These are phyloP conservation scores for Podotricha telesiphe DNA, from an alignment of 2,888 invertebrate species.

Conservation along the genomic window DNA sequence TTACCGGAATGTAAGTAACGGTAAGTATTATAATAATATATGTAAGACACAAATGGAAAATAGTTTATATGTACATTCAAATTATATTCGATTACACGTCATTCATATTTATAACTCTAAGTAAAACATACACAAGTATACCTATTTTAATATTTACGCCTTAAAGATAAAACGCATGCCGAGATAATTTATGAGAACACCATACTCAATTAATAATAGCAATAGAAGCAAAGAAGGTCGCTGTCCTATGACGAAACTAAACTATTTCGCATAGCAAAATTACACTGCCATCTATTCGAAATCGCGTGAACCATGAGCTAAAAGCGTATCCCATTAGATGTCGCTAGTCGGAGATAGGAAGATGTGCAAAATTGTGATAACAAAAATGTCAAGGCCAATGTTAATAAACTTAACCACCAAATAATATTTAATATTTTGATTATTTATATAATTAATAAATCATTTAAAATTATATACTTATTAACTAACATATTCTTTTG, in stretches of 20 bases:
- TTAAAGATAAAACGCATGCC: not conserved
- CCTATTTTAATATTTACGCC: not conserved
- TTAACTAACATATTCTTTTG: not conserved
- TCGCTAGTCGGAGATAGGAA: slow-evolving; percentile 52
- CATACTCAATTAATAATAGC: slow-evolving; percentile 30
- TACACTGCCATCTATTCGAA: slow-evolving; percentile 62
- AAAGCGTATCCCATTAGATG: slow-evolving; percentile 51
- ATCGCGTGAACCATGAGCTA: slow-evolving; percentile 25
- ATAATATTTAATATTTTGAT: slow-evolving; percentile 2
- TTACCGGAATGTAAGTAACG: too few relatives aligned
- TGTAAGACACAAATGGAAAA: too few relatives aligned
- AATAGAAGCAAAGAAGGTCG: slow-evolving; percentile 50
- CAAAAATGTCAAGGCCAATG: slow-evolving; percentile 79
- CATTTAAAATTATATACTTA: not conserved
- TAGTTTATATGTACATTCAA: not conserved
- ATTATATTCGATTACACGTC: not conserved
- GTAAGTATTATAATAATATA: too few relatives aligned
- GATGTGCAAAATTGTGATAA: slow-evolving; percentile 72
- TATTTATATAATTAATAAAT: not conserved
- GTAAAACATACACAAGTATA: not conserved
- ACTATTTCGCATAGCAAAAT: slow-evolving; percentile 49
- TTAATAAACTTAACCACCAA: slow-evolving; percentile 49
- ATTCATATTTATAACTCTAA: not conserved
- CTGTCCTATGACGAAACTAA: slow-evolving; percentile 54
- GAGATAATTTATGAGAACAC: slow-evolving; percentile 3